These are phyloP conservation scores for Paratrypauchen microcephalus DNA, from an alignment of 2,797 vertebrate genomes.

Conservation along the genomic window DNA sequence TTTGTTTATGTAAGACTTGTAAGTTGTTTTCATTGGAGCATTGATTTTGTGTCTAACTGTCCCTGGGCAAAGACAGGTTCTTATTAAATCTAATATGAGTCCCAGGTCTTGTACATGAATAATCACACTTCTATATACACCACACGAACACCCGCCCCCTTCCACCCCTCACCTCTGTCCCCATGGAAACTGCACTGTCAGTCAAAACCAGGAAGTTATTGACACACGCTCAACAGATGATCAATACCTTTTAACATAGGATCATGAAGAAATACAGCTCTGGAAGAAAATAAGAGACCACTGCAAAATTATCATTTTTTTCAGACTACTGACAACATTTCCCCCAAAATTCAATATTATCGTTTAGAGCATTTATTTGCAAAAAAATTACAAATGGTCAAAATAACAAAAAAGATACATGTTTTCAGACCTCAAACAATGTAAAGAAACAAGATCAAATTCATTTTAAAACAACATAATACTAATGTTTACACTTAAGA, in stretches of 20 bases:
- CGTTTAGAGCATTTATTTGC: too few species aligned
- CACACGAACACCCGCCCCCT: background rate
- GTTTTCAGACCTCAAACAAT: too few species aligned
- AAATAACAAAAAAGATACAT: too few species aligned
- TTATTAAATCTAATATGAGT: constrained; percentile 53
- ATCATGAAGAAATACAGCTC: background rate
- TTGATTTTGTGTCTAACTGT: constrained; percentile 53
- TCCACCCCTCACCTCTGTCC: background rate
- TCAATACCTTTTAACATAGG: constrained; percentile 4
- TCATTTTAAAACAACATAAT: too few species aligned
- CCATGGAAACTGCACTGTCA: constrained; percentile 17
- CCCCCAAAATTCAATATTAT: too few species aligned
- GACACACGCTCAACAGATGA: background rate
- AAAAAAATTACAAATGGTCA: too few species aligned
- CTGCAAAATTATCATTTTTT: too few species aligned
- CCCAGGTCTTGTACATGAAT: constrained; percentile 34
- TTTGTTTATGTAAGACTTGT: constrained; percentile 10
- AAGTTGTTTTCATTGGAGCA: constrained; percentile 38
- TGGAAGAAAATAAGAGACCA: too few species aligned
- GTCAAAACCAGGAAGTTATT: constrained; percentile 4
- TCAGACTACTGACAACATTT: too few species aligned
- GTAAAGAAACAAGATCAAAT: too few species aligned
- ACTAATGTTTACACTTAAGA: too few species aligned
- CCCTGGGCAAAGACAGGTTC: constrained; percentile 45
- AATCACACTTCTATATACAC: constrained; percentile 17